Conservation (phyloP, 1,140 invertebrate genomes). For the Drosophila insularis region DNA sequence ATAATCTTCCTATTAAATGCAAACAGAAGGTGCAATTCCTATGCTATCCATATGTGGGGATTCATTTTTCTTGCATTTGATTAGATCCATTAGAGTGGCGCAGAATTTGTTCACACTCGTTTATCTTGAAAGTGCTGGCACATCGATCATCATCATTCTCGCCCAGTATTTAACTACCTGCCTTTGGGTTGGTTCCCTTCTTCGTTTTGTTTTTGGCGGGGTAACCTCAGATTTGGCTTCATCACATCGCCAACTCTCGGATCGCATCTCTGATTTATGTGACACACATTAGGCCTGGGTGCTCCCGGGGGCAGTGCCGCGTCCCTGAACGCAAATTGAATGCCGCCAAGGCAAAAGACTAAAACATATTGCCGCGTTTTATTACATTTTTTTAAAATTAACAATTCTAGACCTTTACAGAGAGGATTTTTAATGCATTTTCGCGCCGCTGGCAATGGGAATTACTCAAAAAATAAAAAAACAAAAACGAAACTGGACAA, state of each 20-base stretch:
- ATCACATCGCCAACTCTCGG: neutral
- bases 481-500: constrained; percentile 33
- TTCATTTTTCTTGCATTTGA: neutral
- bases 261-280: constrained; percentile 51
- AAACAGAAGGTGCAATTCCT: constrained; percentile 1
- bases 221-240: neutral
- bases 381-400: constrained; percentile 63
- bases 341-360: constrained; percentile 30
- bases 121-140: constrained; percentile 39
- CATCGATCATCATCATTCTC: constrained; percentile 42
- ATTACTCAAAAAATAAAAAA: constrained; percentile 70
- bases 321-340: constrained; percentile 51
- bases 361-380: constrained; percentile 62
- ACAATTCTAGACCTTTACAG: constrained; percentile 50
- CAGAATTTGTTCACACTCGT: constrained; percentile 2
- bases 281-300: constrained; percentile 55
- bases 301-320: neutral
- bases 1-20: neutral
- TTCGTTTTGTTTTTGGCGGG: neutral
- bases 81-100: constrained; percentile 6
- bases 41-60: no score
- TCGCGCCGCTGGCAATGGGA: constrained; percentile 46
- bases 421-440: constrained; percentile 57
- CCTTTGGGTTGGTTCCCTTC: neutral
- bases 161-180: constrained; percentile 12